phyloP scores from a whole-genome alignment of 2,888 invertebrate species.

The Catocala nupta region DNA sequence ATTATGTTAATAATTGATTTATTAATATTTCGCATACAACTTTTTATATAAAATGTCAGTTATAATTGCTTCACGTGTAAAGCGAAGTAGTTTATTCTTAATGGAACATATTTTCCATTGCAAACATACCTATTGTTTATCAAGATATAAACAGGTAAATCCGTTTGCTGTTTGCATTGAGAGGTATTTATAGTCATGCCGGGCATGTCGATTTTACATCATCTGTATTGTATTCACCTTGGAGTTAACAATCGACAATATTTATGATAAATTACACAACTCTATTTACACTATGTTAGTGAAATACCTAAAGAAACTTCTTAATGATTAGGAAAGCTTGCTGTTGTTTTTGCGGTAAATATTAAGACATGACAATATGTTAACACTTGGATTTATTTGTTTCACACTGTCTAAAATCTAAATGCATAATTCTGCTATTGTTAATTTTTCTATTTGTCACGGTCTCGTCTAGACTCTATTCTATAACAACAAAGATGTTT shows the following conservation, averaged over 20 bases:
- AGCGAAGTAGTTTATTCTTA: slow-evolving; percentile 28
- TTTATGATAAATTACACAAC: slow-evolving; percentile 69
- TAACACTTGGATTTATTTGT: no score
- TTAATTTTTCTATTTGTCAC: slow-evolving; percentile 32
- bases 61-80: slow-evolving; percentile 22
- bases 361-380: slow-evolving; percentile 8
- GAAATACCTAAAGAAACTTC: slow-evolving; percentile 10
- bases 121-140: slow-evolving; percentile 32
- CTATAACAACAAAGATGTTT: slow-evolving; percentile 44
- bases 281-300: slow-evolving; percentile 62
- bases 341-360: slow-evolving; percentile 28
- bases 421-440: slow-evolving; percentile 16
- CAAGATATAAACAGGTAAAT: slow-evolving; percentile 45
- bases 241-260: slow-evolving; percentile 61
- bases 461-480: slow-evolving; percentile 46
- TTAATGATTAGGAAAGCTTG: slow-evolving; percentile 29
- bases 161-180: slow-evolving; percentile 53
- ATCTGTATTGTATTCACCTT: slow-evolving; percentile 71
- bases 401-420: no score
- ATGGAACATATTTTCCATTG: slow-evolving; percentile 32
- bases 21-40: no score
- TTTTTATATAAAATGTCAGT: neutral
- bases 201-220: slow-evolving; percentile 60
- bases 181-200: slow-evolving; percentile 51
- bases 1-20: neutral